A percentile compares a stretch with the other conserved stretches of the same genome.
Conservation (phyloP, 2,797 vertebrate species). For the Yasuhikotakia modesta region DNA sequence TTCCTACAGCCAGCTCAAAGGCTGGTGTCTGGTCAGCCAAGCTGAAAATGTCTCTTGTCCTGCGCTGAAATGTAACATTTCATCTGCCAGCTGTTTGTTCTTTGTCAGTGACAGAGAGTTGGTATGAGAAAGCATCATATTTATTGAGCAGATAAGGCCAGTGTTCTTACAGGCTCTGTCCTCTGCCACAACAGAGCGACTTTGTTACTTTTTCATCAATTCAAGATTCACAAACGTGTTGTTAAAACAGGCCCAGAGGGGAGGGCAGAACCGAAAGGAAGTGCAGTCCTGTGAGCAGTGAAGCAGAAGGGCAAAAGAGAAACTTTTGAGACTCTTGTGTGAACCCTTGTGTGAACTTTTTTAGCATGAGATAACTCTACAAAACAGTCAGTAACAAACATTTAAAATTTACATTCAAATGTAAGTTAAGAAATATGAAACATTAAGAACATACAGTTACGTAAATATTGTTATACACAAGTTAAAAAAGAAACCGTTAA, state of each 20-base stretch:
- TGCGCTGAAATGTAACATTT: conserved; percentile 81
- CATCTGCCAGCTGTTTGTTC: conserved; percentile 82
- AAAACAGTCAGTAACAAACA: too few species aligned
- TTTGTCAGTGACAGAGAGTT: conserved; percentile 81
- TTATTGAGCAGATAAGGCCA: conserved; percentile 80
- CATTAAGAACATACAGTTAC: too few species aligned
- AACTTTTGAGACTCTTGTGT: conserved; percentile 48
- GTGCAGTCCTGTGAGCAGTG: conserved; percentile 38
- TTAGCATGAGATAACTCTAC: too few species aligned
- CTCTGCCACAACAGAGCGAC: conserved; percentile 74
- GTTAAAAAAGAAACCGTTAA: too few species aligned
- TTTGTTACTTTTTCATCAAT: conserved; percentile 77
- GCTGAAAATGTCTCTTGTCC: conserved; percentile 86
- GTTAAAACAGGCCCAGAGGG: conserved; percentile 51
- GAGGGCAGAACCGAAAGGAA: conserved; percentile 16
- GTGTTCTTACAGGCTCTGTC: conserved; percentile 70
- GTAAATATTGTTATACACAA: too few species aligned
- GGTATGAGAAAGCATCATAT: conserved; percentile 83
- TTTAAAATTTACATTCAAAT: too few species aligned
- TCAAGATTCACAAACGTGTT: conserved; percentile 59
- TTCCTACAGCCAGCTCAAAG: conserved; percentile 78
- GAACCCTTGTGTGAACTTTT: conserved; percentile 67
- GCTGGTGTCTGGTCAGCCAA: conserved; percentile 81
- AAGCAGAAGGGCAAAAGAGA: conserved; percentile 25
- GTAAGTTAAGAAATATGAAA: too few species aligned